Evolutionary conservation across 2,797 vertebrate species (phyloP).

Genomic region (Oreonectes daqikongensis): DNA sequence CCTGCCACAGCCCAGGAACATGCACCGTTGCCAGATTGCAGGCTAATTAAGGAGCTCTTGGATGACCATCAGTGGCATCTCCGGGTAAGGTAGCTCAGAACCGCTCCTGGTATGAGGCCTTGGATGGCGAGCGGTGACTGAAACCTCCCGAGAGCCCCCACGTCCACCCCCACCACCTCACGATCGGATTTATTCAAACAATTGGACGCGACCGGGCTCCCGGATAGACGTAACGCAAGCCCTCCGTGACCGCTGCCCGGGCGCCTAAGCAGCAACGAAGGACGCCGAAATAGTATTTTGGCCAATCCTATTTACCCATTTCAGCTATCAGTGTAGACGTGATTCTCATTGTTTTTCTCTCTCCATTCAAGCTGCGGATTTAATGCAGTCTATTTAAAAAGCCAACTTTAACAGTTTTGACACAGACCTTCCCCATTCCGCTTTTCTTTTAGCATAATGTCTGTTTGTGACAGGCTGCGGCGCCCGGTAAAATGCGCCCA

Average conservation of each 20-base stretch:
- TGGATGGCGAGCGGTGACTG: constrained; percentile 76
- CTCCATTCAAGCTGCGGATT: constrained; percentile 39
- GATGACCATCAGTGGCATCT: constrained; percentile 85
- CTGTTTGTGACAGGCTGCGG: constrained; percentile 80
- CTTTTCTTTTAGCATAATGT: constrained; percentile 79
- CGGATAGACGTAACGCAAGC: constrained; percentile 46
- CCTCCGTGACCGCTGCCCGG: constrained; percentile 60
- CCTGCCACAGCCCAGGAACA: constrained; percentile 81
- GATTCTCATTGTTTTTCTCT: constrained; percentile 5
- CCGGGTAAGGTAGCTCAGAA: constrained; percentile 79
- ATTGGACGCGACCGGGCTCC: constrained; percentile 25
- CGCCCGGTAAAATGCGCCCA: constrained; percentile 73
- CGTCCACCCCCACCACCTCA: constrained; percentile 67
- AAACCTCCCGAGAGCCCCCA: constrained; percentile 67
- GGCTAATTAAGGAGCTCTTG: constrained; percentile 86
- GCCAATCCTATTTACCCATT: constrained; percentile 34
- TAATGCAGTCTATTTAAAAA: constrained; percentile 58
- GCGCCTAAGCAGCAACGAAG: constrained; percentile 43
- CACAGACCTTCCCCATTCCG: constrained; percentile 71
- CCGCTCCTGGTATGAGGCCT: constrained; percentile 71
- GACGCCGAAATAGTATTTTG: constrained; percentile 18
- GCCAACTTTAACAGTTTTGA: constrained; percentile 70
- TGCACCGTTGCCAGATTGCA: constrained; percentile 82
- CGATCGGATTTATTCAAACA: constrained; percentile 66
- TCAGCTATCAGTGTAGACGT: constrained; percentile 14